A percentile compares a stretch with the other conserved stretches of the same genome.
phyloP scores from a whole-genome alignment of 2,113 vertebrate species.

The Calidris pugnax region DNA sequence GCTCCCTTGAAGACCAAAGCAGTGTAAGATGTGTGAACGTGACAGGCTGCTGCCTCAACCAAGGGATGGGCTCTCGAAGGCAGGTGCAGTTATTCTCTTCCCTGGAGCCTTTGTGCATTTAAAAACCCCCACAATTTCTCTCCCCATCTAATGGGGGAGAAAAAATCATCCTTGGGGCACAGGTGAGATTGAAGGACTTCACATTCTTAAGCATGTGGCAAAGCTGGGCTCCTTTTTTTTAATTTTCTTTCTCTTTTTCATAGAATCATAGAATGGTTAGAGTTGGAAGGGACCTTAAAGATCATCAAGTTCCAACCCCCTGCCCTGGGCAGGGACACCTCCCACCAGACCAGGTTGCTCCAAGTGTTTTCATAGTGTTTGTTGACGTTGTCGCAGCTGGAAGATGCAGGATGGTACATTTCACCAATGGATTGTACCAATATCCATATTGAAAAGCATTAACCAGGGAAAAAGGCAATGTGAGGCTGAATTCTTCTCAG shows the following conservation, averaged over 20 bases:
- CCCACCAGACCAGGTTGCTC: too few relatives aligned
- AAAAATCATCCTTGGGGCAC: too few relatives aligned
- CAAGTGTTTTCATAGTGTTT: too few relatives aligned
- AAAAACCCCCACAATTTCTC: not conserved
- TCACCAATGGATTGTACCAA: too few relatives aligned
- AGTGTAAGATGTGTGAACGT: fast-evolving
- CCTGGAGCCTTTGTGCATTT: not conserved
- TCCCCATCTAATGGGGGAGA: not conserved
- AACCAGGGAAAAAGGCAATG: not conserved
- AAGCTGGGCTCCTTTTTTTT: not conserved
- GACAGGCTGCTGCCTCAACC: not conserved
- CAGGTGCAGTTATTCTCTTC: not conserved
- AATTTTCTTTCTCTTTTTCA: not conserved
- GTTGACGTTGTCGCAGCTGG: not conserved
- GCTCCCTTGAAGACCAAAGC: not conserved
- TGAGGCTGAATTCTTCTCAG: not conserved
- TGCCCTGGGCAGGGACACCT: too few relatives aligned
- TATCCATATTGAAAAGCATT: not conserved
- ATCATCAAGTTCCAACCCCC: too few relatives aligned
- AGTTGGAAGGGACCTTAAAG: too few relatives aligned
- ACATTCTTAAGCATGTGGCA: not conserved
- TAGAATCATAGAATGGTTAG: too few relatives aligned
- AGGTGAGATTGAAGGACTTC: not conserved
- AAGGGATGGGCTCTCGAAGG: not conserved
- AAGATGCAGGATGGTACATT: not conserved